Conservation (phyloP, 2,888 invertebrate species). For the Coenonympha glycerion region DNA sequence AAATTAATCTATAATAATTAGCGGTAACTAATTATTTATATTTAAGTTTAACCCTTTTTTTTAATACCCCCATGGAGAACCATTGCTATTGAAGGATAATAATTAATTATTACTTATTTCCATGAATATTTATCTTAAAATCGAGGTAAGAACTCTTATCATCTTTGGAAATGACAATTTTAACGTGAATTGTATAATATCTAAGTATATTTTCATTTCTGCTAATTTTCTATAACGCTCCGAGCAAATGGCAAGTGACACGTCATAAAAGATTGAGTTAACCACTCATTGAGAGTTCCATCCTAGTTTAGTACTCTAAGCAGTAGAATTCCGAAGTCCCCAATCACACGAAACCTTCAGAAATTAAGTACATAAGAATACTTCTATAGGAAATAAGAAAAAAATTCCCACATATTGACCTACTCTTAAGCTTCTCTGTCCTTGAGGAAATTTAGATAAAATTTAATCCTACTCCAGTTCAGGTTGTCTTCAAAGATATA, state of each 20-base stretch:
- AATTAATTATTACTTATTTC: neutral
- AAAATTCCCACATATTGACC: neutral
- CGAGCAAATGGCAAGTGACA: too few species aligned
- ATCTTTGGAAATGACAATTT: constrained; percentile 2
- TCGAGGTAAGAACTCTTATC: neutral
- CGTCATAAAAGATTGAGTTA: too few species aligned
- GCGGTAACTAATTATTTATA: neutral
- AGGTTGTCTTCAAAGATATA: too few species aligned
- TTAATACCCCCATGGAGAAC: neutral
- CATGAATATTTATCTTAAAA: too few species aligned
- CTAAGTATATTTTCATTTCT: neutral
- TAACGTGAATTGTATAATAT: too few species aligned
- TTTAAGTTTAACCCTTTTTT: neutral
- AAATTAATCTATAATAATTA: constrained; percentile 9
- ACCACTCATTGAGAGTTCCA: too few species aligned
- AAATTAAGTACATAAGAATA: constrained; percentile 3
- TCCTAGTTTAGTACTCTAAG: too few species aligned
- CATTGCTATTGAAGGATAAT: neutral
- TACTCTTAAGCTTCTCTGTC: too few species aligned
- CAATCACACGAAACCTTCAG: neutral
- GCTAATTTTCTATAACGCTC: too few species aligned
- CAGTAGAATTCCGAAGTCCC: too few species aligned
- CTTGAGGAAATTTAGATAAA: too few species aligned
- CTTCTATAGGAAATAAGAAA: neutral
- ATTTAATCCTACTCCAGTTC: too few species aligned